phyloP scores from a whole-genome alignment of 2,888 invertebrate genomes.

The Drosophila kambysellisi region DNA sequence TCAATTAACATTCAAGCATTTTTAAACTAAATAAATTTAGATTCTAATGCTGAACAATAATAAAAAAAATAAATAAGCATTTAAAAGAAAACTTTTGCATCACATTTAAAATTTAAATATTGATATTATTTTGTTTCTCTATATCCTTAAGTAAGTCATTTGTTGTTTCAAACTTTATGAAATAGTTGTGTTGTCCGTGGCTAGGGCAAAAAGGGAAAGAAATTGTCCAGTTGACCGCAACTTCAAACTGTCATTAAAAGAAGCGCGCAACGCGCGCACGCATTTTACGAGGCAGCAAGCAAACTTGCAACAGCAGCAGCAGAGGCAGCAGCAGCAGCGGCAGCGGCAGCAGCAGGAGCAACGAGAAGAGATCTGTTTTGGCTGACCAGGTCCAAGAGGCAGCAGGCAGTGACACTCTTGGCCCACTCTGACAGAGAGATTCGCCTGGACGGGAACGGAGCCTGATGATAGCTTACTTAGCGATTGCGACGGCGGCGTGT shows the following conservation, averaged over 20 bases:
- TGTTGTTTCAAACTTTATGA: background rate
- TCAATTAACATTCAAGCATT: background rate
- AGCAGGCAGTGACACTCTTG: slow-evolving; percentile 62
- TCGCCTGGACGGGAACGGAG: slow-evolving; percentile 41
- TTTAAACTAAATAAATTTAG: background rate
- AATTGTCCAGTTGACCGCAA: slow-evolving; percentile 45
- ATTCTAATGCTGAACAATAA: background rate
- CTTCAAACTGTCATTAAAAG: slow-evolving; percentile 81
- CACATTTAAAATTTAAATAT: background rate
- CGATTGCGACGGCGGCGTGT: slow-evolving; percentile 68
- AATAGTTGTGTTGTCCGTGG: slow-evolving; percentile 9
- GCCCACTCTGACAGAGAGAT: slow-evolving; percentile 72
- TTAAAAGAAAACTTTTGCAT: background rate
- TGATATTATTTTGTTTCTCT: background rate
- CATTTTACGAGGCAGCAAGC: slow-evolving; percentile 76
- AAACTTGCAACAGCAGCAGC: slow-evolving; percentile 4
- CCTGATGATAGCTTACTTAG: slow-evolving; percentile 84
- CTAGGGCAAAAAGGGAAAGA: slow-evolving; percentile 47
- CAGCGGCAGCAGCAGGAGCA: background rate
- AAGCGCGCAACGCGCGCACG: slow-evolving; percentile 75
- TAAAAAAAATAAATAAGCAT: background rate
- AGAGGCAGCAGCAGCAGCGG: background rate
- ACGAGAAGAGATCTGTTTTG: slow-evolving; percentile 23
- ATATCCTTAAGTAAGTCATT: background rate
- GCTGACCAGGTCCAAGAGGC: slow-evolving; percentile 33